Percentiles rank a stretch among this genome's conserved stretches.
Evolutionary conservation across 2,888 invertebrate species (phyloP).

Genomic region (Plusia festucae): DNA sequence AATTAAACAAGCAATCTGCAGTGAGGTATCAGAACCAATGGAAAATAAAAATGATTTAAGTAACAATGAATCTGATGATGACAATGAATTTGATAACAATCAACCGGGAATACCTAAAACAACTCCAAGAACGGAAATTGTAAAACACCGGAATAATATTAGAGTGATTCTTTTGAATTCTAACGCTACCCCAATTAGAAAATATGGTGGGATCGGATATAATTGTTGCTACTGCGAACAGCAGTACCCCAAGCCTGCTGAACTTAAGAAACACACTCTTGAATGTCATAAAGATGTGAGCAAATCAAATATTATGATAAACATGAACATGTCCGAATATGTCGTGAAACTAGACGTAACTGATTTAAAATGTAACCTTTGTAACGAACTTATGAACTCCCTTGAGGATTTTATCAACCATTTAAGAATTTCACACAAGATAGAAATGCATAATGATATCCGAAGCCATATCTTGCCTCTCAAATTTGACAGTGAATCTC

Average conservation of each 20-base stretch:
- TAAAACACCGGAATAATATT: constrained; percentile 69
- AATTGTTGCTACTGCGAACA: constrained; percentile 67
- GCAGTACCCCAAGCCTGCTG: constrained; percentile 60
- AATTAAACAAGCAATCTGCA: constrained; percentile 16
- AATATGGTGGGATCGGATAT: constrained; percentile 67
- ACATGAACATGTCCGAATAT: constrained; percentile 64
- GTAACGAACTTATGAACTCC: constrained; percentile 38
- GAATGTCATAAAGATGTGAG: constrained; percentile 57
- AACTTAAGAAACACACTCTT: constrained; percentile 68
- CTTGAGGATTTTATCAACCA: constrained; percentile 57
- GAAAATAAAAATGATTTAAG: constrained; percentile 9
- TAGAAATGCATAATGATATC: constrained; percentile 57
- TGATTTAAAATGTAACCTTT: constrained; percentile 46
- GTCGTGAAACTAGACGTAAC: constrained; percentile 73
- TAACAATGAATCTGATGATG: constrained; percentile 7
- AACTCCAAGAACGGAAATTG: constrained; percentile 56
- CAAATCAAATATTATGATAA: constrained; percentile 63
- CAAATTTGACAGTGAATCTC: constrained; percentile 61
- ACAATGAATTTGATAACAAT: constrained; percentile 8
- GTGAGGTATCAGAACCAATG: background rate
- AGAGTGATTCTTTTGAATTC: constrained; percentile 64
- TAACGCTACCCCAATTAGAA: constrained; percentile 74
- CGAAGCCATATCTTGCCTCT: constrained; percentile 70
- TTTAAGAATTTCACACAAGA: constrained; percentile 51
- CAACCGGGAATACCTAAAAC: constrained; percentile 31